Percentiles rank a stretch among this genome's conserved stretches.
These are phyloP conservation scores for Diabrotica balteata DNA, from an alignment of 2,888 invertebrate species.

Conservation along the genomic window DNA sequence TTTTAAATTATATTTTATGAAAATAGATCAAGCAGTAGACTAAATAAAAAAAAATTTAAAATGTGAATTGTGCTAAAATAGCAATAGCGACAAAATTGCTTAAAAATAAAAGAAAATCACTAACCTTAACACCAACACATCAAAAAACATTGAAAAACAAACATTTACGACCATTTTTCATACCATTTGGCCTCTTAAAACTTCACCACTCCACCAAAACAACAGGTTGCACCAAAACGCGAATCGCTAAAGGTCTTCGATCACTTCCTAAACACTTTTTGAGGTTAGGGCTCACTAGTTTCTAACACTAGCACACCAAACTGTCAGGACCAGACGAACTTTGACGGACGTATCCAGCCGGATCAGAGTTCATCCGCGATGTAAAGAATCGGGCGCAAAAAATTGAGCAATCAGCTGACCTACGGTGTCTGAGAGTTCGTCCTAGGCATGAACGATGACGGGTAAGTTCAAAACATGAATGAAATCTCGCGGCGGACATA, in stretches of 20 bases:
- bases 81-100: not conserved
- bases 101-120: conserved; percentile 13
- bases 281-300: conserved; percentile 2
- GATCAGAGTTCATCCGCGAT: not conserved
- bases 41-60: no score
- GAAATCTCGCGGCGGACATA: conserved; percentile 41
- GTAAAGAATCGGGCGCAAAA: conserved; percentile 1
- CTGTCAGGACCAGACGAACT: not conserved
- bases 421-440: conserved; percentile 17
- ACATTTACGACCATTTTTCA: conserved; percentile 13
- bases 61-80: not conserved
- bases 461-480: conserved; percentile 41
- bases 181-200: conserved; percentile 18
- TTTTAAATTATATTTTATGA: no score
- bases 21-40: no score
- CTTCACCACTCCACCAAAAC: conserved; percentile 9
- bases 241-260: no score
- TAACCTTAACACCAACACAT: conserved; percentile 28
- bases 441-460: conserved; percentile 21
- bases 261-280: not conserved
- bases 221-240: not conserved
- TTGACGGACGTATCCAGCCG: not conserved
- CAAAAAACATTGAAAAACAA: conserved; percentile 24
- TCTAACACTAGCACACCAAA: not conserved
- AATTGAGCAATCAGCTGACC: conserved; percentile 21